These are phyloP conservation scores for Eclectus roratus DNA, from an alignment of 2,113 vertebrate species.

Conservation along the genomic window DNA sequence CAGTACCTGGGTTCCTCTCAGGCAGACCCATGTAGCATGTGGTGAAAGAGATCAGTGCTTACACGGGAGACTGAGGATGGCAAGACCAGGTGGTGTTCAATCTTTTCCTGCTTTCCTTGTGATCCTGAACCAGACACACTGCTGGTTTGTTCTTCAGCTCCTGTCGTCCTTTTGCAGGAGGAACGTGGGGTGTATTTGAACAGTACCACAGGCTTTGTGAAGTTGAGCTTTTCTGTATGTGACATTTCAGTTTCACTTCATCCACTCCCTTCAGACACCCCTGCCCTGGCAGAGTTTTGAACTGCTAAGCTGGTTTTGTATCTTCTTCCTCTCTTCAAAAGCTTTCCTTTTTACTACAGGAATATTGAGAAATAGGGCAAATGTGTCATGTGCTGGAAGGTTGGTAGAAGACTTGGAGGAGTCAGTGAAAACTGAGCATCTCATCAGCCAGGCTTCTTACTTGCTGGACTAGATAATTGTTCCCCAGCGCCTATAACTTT, in stretches of 20 bases:
- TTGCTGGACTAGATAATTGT: background rate
- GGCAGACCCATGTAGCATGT: background rate
- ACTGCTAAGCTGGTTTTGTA: background rate
- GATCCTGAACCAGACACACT: background rate
- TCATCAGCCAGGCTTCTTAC: background rate
- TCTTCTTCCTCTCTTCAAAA: background rate
- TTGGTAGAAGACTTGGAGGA: background rate
- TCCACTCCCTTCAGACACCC: background rate
- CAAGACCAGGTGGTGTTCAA: background rate
- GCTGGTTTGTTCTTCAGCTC: background rate
- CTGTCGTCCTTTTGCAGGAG: background rate
- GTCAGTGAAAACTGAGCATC: background rate
- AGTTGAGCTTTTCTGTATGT: background rate
- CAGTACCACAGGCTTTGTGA: background rate
- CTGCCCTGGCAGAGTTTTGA: background rate
- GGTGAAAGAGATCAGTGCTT: background rate
- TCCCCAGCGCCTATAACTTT: background rate
- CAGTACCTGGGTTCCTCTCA: fast-evolving
- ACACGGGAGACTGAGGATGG: background rate
- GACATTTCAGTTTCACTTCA: background rate
- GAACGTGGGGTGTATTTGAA: background rate
- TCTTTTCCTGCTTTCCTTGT: background rate
- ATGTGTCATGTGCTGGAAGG: background rate
- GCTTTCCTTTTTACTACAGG: background rate
- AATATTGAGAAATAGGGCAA: background rate